Evolutionary conservation across 1,140 invertebrate species (phyloP).

Genomic region (Hylyphantes graminicola): DNA sequence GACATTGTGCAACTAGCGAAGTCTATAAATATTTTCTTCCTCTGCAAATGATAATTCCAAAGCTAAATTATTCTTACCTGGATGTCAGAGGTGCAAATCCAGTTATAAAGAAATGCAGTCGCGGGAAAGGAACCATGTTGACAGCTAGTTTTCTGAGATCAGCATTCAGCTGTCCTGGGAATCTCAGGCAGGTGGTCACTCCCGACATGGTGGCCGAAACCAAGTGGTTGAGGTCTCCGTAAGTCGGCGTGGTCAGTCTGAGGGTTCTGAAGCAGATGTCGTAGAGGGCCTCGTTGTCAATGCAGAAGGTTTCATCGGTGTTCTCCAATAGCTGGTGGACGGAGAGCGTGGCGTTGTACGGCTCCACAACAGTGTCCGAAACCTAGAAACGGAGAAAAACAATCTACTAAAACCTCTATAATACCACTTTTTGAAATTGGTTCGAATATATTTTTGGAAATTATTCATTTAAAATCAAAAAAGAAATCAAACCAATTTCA

Average conservation of each 20-base stretch:
- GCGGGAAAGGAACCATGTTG: slow-evolving; percentile 83
- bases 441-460: too few species aligned
- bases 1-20: too few species aligned
- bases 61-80: neutral
- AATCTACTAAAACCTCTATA: too few species aligned
- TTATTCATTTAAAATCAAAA: too few species aligned
- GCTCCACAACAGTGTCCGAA: slow-evolving; percentile 73
- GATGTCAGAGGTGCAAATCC: slow-evolving; percentile 80
- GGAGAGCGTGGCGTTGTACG: slow-evolving; percentile 75
- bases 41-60: too few species aligned
- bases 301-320: slow-evolving; percentile 75
- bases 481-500: too few species aligned
- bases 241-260: slow-evolving; percentile 78
- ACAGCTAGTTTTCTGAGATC: slow-evolving; percentile 87
- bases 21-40: too few species aligned
- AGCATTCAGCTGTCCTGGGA: slow-evolving; percentile 85
- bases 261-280: slow-evolving; percentile 93
- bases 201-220: slow-evolving; percentile 78
- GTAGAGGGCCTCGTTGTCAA: slow-evolving; percentile 84
- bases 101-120: slow-evolving; percentile 85
- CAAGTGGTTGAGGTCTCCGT: slow-evolving; percentile 74
- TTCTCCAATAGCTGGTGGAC: slow-evolving; percentile 83
- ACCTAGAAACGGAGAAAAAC: too few species aligned
- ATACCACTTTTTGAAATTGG: too few species aligned
- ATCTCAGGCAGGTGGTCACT: slow-evolving; percentile 82